Base-by-base conservation (phyloP, 2,888 invertebrate species). In the Flexamia atlantica region DNA sequence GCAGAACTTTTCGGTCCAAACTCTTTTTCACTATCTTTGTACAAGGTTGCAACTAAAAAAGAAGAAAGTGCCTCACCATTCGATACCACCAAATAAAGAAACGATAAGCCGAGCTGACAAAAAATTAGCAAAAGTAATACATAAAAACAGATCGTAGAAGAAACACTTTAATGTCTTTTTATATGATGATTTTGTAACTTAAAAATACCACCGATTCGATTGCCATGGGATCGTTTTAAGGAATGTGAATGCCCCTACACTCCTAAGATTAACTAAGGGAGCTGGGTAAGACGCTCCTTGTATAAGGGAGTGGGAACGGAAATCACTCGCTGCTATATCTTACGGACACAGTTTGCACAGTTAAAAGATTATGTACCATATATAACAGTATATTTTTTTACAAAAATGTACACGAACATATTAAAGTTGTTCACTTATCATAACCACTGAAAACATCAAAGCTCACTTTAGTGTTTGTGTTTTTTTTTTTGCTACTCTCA, bases 401-500 rank as follows among this genome's bases (percentile, higher is more conserved):
- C 82, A 83, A 83, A 83, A 85, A 85, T 84, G 72, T 84, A 84
- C 84, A 85, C 84, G 74, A 82, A 82, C 85, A 81, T 84, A 83
- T 84, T 84, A 82, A 84, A 85, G 82, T 85, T 84, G 53, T 79
- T 79, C 79, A 79, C 79, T 57, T 53, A 76, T 72, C 72, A 72
- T 76, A 46, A 87, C 86, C 87, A 87, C 86, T 85, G 85, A 86
- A 85, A 85, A 84, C 84, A 82, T 83, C 84, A 83, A 83, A 83
- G 85, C 82, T 64, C 80, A 84, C 82, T 83, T 84, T 70, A 80
- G 74, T 82, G 84, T 82, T 70, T 84, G 83, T 84, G 84, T 80
- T 84, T 85, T n/a, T n/a, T n/a, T n/a, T n/a, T 82, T 87, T 84
- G 86, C 86, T 87, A 87, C 86, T 87, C 85, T 87, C 86, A 86